Base-by-base conservation (phyloP, 2,113 vertebrate genomes). In the Sialia sialis region DNA sequence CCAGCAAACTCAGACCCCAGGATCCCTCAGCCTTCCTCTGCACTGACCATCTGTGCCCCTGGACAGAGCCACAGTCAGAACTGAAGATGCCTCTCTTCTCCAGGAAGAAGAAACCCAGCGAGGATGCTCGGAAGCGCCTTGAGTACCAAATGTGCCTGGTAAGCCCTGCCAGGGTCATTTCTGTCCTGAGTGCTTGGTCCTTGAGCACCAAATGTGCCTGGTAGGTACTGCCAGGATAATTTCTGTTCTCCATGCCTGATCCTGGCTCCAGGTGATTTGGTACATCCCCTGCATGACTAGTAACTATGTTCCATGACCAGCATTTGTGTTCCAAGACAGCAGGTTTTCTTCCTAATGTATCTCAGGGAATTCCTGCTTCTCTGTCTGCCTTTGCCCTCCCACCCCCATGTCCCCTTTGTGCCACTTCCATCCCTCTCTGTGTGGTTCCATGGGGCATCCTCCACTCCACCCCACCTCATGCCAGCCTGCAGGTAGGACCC, bases 131-230 rank as follows among this genome's bases (percentile, higher is more conserved):
- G 80, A 99, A 99, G 76, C 98, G 98, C 82, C 97, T 99, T 25
- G 99, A 99, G 46, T 98, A 99, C 97, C 99, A 99, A 93, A 97
- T 99, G 94, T 99, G 98, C 84, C 98, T 98, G 98, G 98, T 99
- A 56, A 98, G 98, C 21, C 55, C 1, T 4, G n/a, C 43, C 0
- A 2, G 30, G 76, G 15, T 32, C 30, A 36, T 22, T 34, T 20
- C 34, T 36, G 23, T 6, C 20, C 7, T 17, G 7, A 11, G 10
- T 39, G 20, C 14, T 46, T 58, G 25, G n/a, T 58, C 73, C 97
- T 99, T 29, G 99, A 99, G 49, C 98, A 99, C 97, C 99, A 99
- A 93, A 97, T 99, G 94, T 99, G 98, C 84, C 97, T 98, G 98
- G 99, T 99, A 15, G 9, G 25, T 14, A 26, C 48, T 3, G 29